These are phyloP conservation scores for Enteromius anoplus DNA, from an alignment of 2,797 vertebrate species.

Conservation along the genomic window DNA sequence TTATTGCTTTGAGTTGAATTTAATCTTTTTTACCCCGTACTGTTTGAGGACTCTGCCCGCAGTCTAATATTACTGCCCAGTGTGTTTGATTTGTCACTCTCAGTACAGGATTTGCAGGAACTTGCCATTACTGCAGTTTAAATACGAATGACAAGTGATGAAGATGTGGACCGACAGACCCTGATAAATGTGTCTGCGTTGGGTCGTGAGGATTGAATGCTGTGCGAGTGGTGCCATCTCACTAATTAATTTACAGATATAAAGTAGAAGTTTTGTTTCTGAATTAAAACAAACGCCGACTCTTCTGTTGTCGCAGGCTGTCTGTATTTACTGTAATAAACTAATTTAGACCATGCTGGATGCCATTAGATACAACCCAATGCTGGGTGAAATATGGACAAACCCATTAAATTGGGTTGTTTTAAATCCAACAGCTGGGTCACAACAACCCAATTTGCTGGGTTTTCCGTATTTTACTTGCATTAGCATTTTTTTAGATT, in stretches of 20 bases:
- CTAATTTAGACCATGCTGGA: background rate
- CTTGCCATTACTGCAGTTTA: background rate
- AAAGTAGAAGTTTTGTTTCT: background rate
- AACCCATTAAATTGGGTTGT: no score
- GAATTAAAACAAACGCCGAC: background rate
- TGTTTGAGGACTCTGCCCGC: background rate
- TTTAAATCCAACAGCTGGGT: no score
- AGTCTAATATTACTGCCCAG: background rate
- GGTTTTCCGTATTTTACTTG: no score
- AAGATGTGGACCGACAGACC: background rate
- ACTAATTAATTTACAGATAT: background rate
- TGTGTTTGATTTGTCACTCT: constrained; percentile 10
- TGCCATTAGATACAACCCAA: background rate
- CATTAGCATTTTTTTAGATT: background rate
- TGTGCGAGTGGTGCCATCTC: background rate
- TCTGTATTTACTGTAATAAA: constrained; percentile 13
- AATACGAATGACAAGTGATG: constrained; percentile 1
- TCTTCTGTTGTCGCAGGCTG: background rate
- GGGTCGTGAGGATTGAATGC: background rate
- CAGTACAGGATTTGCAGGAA: background rate
- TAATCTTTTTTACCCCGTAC: constrained; percentile 1
- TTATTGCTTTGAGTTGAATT: constrained; percentile 51
- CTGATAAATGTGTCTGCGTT: background rate
- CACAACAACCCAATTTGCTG: no score
- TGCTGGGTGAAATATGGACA: no score